Evolutionary conservation across 2,888 invertebrate species (phyloP).

Genomic region (Drosophila kuntzei): DNA sequence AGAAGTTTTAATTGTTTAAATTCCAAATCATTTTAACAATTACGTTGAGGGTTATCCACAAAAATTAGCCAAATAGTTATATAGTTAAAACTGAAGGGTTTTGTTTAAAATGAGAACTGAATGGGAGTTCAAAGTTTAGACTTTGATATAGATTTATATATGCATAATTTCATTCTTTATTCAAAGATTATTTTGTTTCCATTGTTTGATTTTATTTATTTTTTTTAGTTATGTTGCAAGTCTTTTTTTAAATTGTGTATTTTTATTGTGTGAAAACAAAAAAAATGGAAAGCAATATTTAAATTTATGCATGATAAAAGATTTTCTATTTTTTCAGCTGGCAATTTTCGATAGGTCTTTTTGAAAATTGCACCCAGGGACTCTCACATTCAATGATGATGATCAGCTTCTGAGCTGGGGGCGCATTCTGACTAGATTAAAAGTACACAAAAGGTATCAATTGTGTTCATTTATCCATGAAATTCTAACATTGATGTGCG

Average conservation of each 20-base stretch:
- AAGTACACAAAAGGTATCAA: slow-evolving; percentile 73
- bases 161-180: not conserved
- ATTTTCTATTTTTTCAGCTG: slow-evolving; percentile 51
- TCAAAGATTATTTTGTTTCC: not conserved
- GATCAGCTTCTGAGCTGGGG: slow-evolving; percentile 22
- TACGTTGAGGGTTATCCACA: slow-evolving; percentile 1
- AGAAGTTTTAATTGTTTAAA: slow-evolving; percentile 21
- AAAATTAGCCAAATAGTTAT: not conserved
- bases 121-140: not conserved
- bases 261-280: slow-evolving; percentile 7
- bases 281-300: slow-evolving; percentile 11
- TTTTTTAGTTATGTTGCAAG: not conserved
- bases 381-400: slow-evolving; percentile 11
- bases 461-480: slow-evolving; percentile 71
- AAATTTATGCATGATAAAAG: slow-evolving; percentile 17
- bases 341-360: slow-evolving; percentile 13
- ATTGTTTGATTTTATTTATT: not conserved
- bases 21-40: slow-evolving; percentile 10
- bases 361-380: slow-evolving; percentile 3
- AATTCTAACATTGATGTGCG: slow-evolving; percentile 65
- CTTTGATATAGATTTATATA: not conserved
- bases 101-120: not conserved
- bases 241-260: slow-evolving; percentile 9
- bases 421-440: slow-evolving; percentile 53
- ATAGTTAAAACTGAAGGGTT: not conserved